Evolutionary conservation across 2,113 vertebrate genomes (phyloP).

Genomic region (Vireo altiloquus): DNA sequence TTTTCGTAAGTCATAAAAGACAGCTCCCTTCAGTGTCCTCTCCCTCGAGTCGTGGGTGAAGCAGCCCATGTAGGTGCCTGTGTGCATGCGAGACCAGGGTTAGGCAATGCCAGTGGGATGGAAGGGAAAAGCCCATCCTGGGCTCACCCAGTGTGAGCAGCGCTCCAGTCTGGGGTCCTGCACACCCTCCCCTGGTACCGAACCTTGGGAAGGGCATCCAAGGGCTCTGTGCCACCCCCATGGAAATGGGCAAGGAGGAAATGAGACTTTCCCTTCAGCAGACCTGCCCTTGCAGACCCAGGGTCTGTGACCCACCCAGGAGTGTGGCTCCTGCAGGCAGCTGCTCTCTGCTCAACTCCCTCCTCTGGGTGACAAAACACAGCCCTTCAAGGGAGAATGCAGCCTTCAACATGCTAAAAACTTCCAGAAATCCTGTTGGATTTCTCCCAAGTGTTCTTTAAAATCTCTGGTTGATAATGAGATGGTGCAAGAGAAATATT

Average conservation of each 20-base stretch:
- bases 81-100: background rate
- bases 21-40: slow-evolving; percentile 85
- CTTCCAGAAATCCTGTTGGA: background rate
- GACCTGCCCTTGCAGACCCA: background rate
- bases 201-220: accelerated
- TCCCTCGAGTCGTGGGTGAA: slow-evolving; percentile 84
- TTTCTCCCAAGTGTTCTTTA: background rate
- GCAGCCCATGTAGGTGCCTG: slow-evolving; percentile 89
- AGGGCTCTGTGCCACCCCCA: accelerated
- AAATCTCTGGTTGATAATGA: background rate
- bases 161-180: background rate
- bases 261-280: background rate
- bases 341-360: accelerated
- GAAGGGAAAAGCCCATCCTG: background rate
- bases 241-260: background rate
- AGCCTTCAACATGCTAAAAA: background rate
- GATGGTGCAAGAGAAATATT: background rate
- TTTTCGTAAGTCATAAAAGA: slow-evolving; percentile 95
- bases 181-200: background rate
- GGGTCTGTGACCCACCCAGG: accelerated
- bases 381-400: accelerated
- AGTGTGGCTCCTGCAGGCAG: accelerated
- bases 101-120: accelerated
- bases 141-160: accelerated
- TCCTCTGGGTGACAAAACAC: accelerated